phyloP scores from a whole-genome alignment of 2,797 vertebrate species.

The Hephaestus fuliginosus region DNA sequence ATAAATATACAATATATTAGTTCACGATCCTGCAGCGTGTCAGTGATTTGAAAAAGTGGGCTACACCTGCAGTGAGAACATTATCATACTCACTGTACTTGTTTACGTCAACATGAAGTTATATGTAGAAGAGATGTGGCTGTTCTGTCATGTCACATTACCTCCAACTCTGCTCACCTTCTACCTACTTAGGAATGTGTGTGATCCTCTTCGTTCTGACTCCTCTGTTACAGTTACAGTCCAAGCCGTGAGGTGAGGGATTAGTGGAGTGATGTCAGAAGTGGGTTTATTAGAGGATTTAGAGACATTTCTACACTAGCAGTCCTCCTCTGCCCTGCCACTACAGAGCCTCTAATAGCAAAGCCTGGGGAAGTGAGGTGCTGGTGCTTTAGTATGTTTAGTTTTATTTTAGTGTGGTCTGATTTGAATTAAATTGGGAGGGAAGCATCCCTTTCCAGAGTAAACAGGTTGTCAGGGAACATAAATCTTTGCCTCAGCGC shows the following conservation, averaged over 20 bases:
- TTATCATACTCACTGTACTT: neutral
- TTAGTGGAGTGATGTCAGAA: conserved; percentile 74
- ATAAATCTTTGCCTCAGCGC: conserved; percentile 36
- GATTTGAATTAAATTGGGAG: conserved; percentile 44
- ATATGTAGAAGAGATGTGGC: conserved; percentile 4
- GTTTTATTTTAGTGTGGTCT: conserved; percentile 21
- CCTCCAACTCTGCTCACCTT: conserved; percentile 38
- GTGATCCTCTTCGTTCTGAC: conserved; percentile 52
- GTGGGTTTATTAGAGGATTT: conserved; percentile 78
- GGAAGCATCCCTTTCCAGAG: conserved; percentile 37
- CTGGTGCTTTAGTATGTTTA: conserved; percentile 28
- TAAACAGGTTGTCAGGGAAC: conserved; percentile 40
- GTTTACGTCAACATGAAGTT: conserved; percentile 14
- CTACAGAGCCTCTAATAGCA: conserved; percentile 32
- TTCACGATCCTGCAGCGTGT: conserved; percentile 14
- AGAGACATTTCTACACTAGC: conserved; percentile 67
- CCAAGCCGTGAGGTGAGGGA: conserved; percentile 68
- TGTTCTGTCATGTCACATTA: conserved; percentile 27
- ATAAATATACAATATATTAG: conserved; percentile 8
- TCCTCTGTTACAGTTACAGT: conserved; percentile 58
- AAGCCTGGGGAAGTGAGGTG: conserved; percentile 33
- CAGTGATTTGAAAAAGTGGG: conserved; percentile 21
- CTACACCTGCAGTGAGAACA: conserved; percentile 31
- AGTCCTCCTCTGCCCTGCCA: conserved; percentile 51
- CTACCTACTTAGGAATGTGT: conserved; percentile 30